A percentile compares a stretch with the other conserved stretches of the same genome.
Conservation (phyloP, 2,113 vertebrate species). For the Euleptes europaea region DNA sequence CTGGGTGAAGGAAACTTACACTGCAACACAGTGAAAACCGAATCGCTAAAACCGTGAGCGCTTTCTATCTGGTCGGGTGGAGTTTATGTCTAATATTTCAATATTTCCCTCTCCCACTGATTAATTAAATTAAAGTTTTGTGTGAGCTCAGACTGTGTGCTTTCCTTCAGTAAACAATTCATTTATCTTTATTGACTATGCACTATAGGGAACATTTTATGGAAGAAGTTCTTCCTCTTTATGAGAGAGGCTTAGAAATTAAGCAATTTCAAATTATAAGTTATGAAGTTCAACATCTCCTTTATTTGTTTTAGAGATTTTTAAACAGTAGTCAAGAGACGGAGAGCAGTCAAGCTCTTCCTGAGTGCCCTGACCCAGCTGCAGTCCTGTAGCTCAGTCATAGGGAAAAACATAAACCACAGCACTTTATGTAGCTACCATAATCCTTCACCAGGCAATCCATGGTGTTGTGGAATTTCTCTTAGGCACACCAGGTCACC, state of each 20-base stretch:
- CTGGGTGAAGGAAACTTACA: neutral
- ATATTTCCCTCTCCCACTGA: conserved; percentile 40
- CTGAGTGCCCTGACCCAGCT: neutral
- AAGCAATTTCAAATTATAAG: conserved; percentile 36
- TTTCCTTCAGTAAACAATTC: conserved; percentile 51
- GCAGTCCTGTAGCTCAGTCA: neutral
- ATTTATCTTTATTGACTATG: conserved; percentile 56
- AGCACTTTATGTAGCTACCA: neutral
- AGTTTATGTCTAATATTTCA: conserved; percentile 31
- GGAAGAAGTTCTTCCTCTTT: conserved; percentile 17
- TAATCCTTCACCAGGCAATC: neutral
- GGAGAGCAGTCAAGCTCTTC: neutral
- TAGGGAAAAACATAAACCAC: neutral
- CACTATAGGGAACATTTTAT: conserved; percentile 26
- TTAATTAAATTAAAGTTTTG: conserved; percentile 53
- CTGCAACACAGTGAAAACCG: neutral
- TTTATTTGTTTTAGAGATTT: conserved; percentile 1
- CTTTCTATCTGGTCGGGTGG: neutral
- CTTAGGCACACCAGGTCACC: neutral
- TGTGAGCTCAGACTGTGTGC: conserved; percentile 33
- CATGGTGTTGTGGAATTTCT: too few species aligned
- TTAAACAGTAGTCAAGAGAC: conserved; percentile 8
- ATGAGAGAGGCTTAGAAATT: conserved; percentile 19
- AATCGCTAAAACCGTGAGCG: neutral
- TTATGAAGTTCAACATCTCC: neutral